phyloP scores from a whole-genome alignment of 2,113 vertebrate genomes.

The Elgaria multicarinata region DNA sequence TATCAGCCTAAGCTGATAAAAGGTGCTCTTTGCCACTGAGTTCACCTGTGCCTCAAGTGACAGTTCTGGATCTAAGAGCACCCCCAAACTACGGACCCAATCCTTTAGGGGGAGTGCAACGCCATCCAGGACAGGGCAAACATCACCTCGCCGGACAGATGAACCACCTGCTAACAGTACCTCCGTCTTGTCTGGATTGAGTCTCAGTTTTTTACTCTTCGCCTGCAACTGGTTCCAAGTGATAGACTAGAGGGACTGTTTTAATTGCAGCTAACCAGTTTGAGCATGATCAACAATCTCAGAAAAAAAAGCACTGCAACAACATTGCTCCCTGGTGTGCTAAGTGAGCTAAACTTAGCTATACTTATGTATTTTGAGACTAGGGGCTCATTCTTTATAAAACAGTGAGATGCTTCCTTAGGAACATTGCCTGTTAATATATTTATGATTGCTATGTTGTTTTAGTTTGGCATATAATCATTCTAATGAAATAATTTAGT shows the following conservation, averaged over 20 bases:
- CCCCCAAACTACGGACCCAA: too few relatives aligned
- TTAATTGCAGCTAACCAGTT: constrained; percentile 46
- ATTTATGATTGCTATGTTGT: constrained; percentile 58
- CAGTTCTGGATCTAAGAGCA: too few relatives aligned
- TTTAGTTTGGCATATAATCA: constrained; percentile 56
- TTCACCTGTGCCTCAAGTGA: too few relatives aligned
- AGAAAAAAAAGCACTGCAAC: constrained; percentile 49
- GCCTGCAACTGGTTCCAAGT: constrained; percentile 29
- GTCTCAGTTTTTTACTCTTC: too few relatives aligned
- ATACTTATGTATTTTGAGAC: constrained; percentile 53
- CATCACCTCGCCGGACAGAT: too few relatives aligned
- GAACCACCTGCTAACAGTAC: too few relatives aligned
- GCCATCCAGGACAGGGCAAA: too few relatives aligned
- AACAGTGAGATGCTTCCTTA: constrained; percentile 41
- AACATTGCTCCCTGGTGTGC: constrained; percentile 35
- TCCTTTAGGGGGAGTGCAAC: too few relatives aligned
- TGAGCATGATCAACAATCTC: constrained; percentile 30
- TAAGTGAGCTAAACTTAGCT: constrained; percentile 58
- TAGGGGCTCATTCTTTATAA: constrained; percentile 53
- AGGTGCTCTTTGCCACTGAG: too few relatives aligned
- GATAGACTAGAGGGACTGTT: background rate
- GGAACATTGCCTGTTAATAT: constrained; percentile 50
- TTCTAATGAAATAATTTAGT: background rate
- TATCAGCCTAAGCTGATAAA: too few relatives aligned
- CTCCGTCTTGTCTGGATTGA: too few relatives aligned